Base-by-base conservation (phyloP, 1,140 invertebrate genomes). In the Chelonus insularis region DNA sequence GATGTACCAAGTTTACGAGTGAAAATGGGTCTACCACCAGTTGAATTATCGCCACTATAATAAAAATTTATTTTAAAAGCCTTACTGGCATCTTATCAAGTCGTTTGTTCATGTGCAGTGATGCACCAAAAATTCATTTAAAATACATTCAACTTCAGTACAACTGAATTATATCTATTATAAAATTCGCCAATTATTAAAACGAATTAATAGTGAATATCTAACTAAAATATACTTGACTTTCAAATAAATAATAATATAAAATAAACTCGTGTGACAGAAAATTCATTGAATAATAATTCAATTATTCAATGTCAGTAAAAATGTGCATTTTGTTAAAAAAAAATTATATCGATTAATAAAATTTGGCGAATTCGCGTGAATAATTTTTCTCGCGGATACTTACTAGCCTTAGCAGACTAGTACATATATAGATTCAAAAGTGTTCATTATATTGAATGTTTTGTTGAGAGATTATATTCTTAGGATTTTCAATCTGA, bases 1-100 rank as follows among this genome's bases (percentile, higher is more conserved):
- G 88, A 92, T 69, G 84, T 94, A 6, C 84, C 87, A 59, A 79
- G 85, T 21, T 80, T 94, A 48, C 84, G 91, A 68, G 86, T 86
- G 37, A 92, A 91, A 82, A 91, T 91, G 88, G 73, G 72, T 51
- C 73, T 76, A 54, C 67, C 73, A 43, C 66, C 63, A 9, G 72
- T 76, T 50, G 76, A 78, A 63, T 58, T 78, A 41, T 74, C 72
- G 45, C 70, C 76, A 50, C 71, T 74, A 23, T 74, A 72, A 64
- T 58, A 51, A 23, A 9, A 63, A 60, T 63, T 64, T 63, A 60
- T 23, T 14, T 50, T 25, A 20, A 56, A 64, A 41, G 59, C 57
- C 45, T 57, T n/a, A 16, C 1, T 36, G 32, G 32, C 18, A 36
- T 52, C 25, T 52, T 18, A 16, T 20, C n/a, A 18, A 23, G 36